These are phyloP conservation scores for Sinocyclocheilus anophthalmus DNA, from an alignment of 2,113 vertebrate species.

Conservation along the genomic window DNA sequence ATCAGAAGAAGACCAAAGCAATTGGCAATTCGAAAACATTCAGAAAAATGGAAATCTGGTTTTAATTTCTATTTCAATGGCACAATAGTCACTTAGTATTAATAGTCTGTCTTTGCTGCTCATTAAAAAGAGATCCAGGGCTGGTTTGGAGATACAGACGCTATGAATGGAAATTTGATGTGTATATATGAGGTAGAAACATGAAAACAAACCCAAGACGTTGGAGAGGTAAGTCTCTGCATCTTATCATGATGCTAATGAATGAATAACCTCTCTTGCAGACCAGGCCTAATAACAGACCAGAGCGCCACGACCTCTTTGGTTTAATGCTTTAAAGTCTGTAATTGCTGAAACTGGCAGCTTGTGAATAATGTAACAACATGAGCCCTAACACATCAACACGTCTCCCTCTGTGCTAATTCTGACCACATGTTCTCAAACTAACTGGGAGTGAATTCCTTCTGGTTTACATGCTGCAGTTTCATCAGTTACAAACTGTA, in stretches of 20 bases:
- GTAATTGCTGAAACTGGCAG: constrained; percentile 34
- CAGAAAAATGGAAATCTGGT: constrained; percentile 28
- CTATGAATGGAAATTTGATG: not conserved
- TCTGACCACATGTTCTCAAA: constrained; percentile 4
- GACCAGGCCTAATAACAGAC: constrained; percentile 3
- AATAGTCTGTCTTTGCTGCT: not conserved
- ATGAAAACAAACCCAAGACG: not conserved
- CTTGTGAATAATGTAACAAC: constrained; percentile 7
- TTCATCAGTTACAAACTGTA: not conserved
- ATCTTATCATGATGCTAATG: constrained; percentile 31
- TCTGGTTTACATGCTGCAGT: not conserved
- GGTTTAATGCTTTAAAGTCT: constrained; percentile 43
- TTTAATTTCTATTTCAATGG: constrained; percentile 6
- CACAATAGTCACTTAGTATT: not conserved
- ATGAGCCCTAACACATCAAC: constrained; percentile 13
- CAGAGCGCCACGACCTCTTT: constrained; percentile 3
- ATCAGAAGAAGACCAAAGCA: constrained; percentile 18
- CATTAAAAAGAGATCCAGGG: constrained; percentile 10
- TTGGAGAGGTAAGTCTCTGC: constrained; percentile 11
- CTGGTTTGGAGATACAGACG: not conserved
- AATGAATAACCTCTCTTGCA: constrained; percentile 6
- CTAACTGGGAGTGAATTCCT: not conserved
- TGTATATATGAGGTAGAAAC: constrained; percentile 23
- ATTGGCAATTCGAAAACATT: not conserved
- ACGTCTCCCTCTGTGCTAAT: not conserved